These are phyloP conservation scores for Sparus aurata DNA, from an alignment of 2,797 vertebrate genomes.

Conservation along the genomic window DNA sequence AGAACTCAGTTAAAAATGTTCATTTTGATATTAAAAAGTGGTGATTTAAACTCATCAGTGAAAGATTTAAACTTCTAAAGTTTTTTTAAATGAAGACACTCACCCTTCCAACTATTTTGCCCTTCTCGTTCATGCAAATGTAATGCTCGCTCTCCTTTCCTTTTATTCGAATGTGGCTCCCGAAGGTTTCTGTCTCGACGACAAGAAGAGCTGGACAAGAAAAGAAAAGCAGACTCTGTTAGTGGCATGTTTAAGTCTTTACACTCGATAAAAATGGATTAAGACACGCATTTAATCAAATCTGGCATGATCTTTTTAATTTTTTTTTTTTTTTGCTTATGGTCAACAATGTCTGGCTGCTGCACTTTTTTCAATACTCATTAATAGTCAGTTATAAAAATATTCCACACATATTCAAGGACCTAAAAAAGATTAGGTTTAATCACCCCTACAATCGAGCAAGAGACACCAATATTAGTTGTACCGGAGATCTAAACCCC, in stretches of 20 bases:
- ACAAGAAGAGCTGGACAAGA: constrained; percentile 85
- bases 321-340: not conserved
- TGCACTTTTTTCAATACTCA: not conserved
- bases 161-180: constrained; percentile 89
- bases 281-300: not conserved
- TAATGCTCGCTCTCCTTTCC: constrained; percentile 90
- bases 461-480: not conserved
- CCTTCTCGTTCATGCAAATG: constrained; percentile 90
- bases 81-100: constrained; percentile 35
- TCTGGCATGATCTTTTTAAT: not conserved
- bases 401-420: not conserved
- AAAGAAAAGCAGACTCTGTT: constrained; percentile 37
- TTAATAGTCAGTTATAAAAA: not conserved
- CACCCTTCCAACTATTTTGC: constrained; percentile 89
- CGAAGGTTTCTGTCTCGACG: constrained; percentile 90
- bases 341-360: not conserved
- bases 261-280: not conserved
- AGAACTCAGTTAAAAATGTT: constrained; percentile 42
- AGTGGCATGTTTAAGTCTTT: not conserved
- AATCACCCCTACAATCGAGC: not conserved
- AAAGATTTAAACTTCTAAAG: not conserved
- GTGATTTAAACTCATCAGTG: not conserved
- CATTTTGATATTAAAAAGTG: constrained; percentile 28
- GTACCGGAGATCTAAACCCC: not conserved
- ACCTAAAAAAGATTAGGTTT: not conserved